Evolutionary conservation across 2,888 invertebrate species (phyloP).

Genomic region (Maniola hyperantus): DNA sequence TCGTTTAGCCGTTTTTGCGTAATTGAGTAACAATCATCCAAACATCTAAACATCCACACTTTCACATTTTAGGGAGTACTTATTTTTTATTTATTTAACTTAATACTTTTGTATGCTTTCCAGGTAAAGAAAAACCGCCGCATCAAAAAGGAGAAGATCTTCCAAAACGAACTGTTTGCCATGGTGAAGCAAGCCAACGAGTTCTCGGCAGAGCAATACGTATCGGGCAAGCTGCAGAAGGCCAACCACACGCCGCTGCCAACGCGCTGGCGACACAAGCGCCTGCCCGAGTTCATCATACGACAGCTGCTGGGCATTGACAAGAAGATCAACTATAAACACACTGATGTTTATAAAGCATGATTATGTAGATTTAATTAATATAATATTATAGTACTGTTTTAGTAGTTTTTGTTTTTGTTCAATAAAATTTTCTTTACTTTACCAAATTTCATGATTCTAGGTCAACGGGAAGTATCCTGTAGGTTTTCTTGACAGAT

Average conservation of each 20-base stretch:
- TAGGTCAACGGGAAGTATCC: too few species aligned
- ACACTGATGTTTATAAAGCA: conserved; percentile 73
- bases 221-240: conserved; percentile 83
- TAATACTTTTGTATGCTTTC: too few species aligned
- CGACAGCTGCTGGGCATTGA: conserved; percentile 85
- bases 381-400: conserved; percentile 1
- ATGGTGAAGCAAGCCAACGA: conserved; percentile 88
- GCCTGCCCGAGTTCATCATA: conserved; percentile 86
- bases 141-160: conserved; percentile 88
- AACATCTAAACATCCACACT: too few species aligned
- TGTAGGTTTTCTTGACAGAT: too few species aligned
- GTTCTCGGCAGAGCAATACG: conserved; percentile 89
- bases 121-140: conserved; percentile 86
- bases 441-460: too few species aligned
- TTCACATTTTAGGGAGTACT: too few species aligned
- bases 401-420: not conserved
- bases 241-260: conserved; percentile 85
- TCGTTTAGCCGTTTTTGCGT: too few species aligned
- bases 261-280: conserved; percentile 82
- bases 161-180: conserved; percentile 86
- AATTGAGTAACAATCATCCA: too few species aligned
- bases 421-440: too few species aligned
- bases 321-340: conserved; percentile 77
- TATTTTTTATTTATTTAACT: too few species aligned
- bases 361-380: conserved; percentile 38